Evolutionary conservation across 2,888 invertebrate species (phyloP).

Genomic region (Cerastis rubricosa): DNA sequence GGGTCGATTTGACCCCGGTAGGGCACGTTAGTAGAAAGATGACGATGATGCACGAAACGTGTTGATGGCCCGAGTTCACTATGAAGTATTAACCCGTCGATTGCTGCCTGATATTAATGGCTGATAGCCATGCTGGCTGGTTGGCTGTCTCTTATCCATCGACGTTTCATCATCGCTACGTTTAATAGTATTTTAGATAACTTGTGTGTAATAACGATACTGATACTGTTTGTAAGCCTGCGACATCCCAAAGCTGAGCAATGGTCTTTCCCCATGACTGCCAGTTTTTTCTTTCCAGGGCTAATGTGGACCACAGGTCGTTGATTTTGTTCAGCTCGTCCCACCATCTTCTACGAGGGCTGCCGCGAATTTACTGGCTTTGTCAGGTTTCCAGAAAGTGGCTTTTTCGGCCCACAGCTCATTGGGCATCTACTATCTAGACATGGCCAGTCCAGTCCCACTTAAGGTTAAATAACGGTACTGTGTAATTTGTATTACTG

Average conservation of each 20-base stretch:
- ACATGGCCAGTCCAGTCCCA: neutral
- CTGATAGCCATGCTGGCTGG: neutral
- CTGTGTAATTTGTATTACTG: neutral
- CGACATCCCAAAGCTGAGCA: neutral
- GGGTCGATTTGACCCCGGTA: slow-evolving; percentile 22
- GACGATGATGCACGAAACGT: slow-evolving; percentile 12
- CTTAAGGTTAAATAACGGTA: neutral
- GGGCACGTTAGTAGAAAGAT: neutral
- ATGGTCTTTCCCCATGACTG: neutral
- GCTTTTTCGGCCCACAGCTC: neutral
- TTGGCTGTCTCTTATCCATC: neutral
- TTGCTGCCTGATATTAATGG: neutral
- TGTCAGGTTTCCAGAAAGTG: neutral
- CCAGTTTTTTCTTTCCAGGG: neutral
- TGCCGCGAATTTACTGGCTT: neutral
- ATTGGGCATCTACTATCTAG: neutral
- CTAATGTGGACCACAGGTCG: neutral
- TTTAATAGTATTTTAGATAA: neutral
- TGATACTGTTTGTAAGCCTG: neutral
- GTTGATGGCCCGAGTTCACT: slow-evolving; percentile 21
- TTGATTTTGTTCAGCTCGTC: neutral
- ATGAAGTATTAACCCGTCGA: slow-evolving; percentile 1
- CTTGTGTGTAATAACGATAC: neutral
- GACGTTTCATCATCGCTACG: neutral
- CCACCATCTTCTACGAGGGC: neutral